Evolutionary conservation across 2,113 vertebrate species (phyloP).

Genomic region (Phyllostomus discolor): DNA sequence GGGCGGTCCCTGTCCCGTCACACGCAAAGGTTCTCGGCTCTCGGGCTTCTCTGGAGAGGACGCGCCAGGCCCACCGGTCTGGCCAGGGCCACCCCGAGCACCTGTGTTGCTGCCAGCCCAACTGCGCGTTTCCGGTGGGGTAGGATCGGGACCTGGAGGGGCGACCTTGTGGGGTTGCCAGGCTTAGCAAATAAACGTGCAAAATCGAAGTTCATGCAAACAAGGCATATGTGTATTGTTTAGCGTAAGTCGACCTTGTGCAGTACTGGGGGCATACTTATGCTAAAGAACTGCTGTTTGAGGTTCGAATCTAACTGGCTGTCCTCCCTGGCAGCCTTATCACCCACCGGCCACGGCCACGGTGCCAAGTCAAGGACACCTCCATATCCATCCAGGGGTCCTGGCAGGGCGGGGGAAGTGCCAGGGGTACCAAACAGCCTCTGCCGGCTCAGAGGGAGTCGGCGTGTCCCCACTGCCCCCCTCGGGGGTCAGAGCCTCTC

Average conservation of each 20-base stretch:
- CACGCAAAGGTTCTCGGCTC: not conserved
- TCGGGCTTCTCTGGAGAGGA: not conserved
- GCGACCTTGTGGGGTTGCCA: not conserved
- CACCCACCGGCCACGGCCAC: not conserved
- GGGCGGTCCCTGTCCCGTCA: not conserved
- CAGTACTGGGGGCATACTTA: not conserved
- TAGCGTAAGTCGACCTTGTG: not conserved
- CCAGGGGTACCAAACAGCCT: not conserved
- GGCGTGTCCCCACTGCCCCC: accelerated
- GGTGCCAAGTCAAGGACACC: not conserved
- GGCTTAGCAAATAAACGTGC: not conserved
- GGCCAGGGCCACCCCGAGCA: not conserved
- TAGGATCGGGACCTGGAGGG: not conserved
- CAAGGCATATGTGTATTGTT: not conserved
- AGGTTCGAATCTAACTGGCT: not conserved
- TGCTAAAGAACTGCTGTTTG: not conserved
- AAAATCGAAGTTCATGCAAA: not conserved
- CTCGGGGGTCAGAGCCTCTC: not conserved
- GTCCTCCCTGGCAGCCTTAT: not conserved
- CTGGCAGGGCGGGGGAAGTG: not conserved
- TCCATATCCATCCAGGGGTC: not conserved
- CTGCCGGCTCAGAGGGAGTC: not conserved
- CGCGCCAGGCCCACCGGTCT: too few species aligned
- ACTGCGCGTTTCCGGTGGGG: not conserved
- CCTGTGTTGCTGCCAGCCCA: not conserved